These are phyloP conservation scores for Bruchidius siliquastri DNA, from an alignment of 2,888 invertebrate genomes.

Conservation along the genomic window DNA sequence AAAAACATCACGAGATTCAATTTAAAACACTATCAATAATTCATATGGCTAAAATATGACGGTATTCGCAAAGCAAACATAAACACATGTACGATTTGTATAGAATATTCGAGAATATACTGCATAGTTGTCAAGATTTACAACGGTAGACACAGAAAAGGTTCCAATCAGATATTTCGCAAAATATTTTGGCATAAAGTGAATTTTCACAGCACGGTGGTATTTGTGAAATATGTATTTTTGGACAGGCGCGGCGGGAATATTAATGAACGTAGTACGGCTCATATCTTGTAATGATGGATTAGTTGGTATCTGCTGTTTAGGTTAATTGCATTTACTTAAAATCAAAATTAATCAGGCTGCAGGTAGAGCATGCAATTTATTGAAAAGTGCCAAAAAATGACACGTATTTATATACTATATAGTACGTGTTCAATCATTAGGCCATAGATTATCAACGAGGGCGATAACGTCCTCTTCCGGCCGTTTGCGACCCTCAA, in stretches of 20 bases:
- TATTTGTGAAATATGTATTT: background rate
- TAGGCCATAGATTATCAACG: too few relatives aligned
- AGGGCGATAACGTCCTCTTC: too few relatives aligned
- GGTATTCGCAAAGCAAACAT: background rate
- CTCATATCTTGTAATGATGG: background rate
- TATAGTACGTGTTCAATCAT: too few relatives aligned
- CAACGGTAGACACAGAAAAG: background rate
- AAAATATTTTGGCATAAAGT: background rate
- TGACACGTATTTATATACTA: too few relatives aligned
- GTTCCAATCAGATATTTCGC: background rate
- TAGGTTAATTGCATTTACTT: background rate
- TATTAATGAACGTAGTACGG: background rate
- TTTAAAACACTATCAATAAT: too few relatives aligned
- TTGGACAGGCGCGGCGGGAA: background rate
- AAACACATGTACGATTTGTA: background rate
- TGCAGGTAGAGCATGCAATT: background rate
- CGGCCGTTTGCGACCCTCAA: too few relatives aligned
- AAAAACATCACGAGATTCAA: too few relatives aligned
- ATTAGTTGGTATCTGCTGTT: background rate
- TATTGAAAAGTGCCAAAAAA: background rate
- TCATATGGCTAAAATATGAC: background rate
- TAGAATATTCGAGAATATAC: background rate
- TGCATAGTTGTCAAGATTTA: background rate
- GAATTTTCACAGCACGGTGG: background rate
- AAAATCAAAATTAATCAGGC: background rate